These are phyloP conservation scores for Pelodiscus sinensis DNA, from an alignment of 2,113 vertebrate species.

Conservation along the genomic window DNA sequence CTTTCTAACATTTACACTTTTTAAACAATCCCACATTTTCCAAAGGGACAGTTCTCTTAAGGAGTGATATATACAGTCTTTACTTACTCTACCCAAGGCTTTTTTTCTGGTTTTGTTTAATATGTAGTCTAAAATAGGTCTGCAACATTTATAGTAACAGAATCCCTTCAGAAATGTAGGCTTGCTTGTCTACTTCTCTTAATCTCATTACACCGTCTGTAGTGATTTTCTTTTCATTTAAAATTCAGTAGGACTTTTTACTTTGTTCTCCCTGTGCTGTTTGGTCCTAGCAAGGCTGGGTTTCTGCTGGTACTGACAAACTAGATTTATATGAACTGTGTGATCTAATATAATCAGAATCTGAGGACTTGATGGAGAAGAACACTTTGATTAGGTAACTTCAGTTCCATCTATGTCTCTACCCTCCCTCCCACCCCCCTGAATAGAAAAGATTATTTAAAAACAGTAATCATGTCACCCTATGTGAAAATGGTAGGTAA, in stretches of 20 bases:
- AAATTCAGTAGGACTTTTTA: slow-evolving; percentile 20
- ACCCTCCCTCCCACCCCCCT: neutral
- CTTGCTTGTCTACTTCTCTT: slow-evolving; percentile 8
- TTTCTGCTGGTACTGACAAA: neutral
- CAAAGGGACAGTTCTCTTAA: neutral
- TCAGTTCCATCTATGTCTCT: neutral
- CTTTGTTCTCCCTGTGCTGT: neutral
- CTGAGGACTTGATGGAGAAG: neutral
- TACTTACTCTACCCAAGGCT: neutral
- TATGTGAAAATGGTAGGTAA: neutral
- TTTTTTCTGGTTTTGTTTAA: neutral
- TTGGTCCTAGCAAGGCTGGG: neutral
- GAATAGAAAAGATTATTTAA: slow-evolving; percentile 21
- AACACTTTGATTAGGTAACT: neutral
- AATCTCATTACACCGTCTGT: neutral
- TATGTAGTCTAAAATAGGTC: neutral
- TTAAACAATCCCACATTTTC: neutral
- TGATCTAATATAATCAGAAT: slow-evolving; percentile 7
- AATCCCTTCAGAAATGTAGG: neutral
- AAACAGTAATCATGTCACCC: neutral
- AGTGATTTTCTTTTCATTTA: slow-evolving; percentile 7
- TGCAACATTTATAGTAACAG: neutral
- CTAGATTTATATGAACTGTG: slow-evolving; percentile 31
- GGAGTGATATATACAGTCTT: neutral
- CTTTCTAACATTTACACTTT: neutral